Evolutionary conservation across 2,888 invertebrate genomes (phyloP).

Genomic region (Heliconius charithonia): DNA sequence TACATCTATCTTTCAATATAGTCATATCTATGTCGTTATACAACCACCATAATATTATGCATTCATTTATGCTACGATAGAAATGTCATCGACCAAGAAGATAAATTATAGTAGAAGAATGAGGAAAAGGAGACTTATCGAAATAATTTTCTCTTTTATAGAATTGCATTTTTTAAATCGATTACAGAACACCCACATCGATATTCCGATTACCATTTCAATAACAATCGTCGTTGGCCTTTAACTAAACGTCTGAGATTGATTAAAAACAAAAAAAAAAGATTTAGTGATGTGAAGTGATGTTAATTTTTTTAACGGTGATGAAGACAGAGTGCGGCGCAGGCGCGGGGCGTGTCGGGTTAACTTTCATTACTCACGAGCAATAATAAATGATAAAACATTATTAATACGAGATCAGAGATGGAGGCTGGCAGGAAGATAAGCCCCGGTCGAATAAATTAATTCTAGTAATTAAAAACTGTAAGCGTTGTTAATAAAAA

Average conservation of each 20-base stretch:
- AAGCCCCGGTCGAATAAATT: constrained; percentile 75
- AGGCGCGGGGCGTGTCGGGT: constrained; percentile 78
- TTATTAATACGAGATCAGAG: constrained; percentile 81
- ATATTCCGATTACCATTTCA: constrained; percentile 53
- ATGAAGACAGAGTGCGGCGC: constrained; percentile 79
- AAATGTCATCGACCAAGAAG: not conserved
- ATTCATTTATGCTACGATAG: not conserved
- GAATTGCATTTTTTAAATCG: constrained; percentile 19
- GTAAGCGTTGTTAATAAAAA: constrained; percentile 37
- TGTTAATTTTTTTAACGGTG: constrained; percentile 68
- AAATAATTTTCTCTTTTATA: no score
- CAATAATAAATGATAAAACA: constrained; percentile 84
- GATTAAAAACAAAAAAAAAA: constrained; percentile 61
- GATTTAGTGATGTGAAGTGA: constrained; percentile 51
- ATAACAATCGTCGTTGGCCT: constrained; percentile 68
- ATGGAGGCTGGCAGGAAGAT: constrained; percentile 60
- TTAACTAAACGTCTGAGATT: constrained; percentile 52
- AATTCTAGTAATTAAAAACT: constrained; percentile 79
- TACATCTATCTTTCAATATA: not conserved
- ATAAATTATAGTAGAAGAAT: no score
- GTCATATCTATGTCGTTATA: no score
- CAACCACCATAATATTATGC: not conserved
- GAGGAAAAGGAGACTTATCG: no score
- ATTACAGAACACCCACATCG: constrained; percentile 36
- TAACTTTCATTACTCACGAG: constrained; percentile 82